Conservation (phyloP, 2,797 vertebrate genomes). For the Cyclopterus lumpus region DNA sequence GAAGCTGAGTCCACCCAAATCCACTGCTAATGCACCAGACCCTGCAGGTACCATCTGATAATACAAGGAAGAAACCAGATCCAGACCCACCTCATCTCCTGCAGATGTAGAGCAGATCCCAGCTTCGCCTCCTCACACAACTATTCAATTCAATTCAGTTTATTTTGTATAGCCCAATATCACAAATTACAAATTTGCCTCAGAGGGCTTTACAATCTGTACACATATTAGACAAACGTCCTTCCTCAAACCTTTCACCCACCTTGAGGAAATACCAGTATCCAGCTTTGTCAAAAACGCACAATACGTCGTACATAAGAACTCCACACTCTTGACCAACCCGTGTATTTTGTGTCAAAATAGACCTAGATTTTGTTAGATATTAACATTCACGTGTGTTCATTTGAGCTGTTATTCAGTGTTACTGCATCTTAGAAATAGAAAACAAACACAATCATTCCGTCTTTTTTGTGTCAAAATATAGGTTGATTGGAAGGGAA, state of each 20-base stretch:
- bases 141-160: too few species aligned
- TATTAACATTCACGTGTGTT: not conserved
- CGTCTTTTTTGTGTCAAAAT: not conserved
- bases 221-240: not conserved
- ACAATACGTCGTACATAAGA: not conserved
- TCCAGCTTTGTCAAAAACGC: not conserved
- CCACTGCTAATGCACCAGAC: conserved; percentile 48
- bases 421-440: not conserved
- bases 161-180: too few species aligned
- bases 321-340: not conserved
- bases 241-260: not conserved
- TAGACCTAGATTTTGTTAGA: not conserved
- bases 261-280: not conserved
- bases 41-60: conserved; percentile 60
- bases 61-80: not conserved
- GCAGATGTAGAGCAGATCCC: not conserved
- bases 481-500: not conserved
- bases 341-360: not conserved
- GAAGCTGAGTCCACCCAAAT: conserved; percentile 87
- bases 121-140: not conserved
- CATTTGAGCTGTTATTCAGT: not conserved
- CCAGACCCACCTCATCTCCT: not conserved
- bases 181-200: too few species aligned
- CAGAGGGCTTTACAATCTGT: too few species aligned
- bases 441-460: conserved; percentile 31